A percentile compares a stretch with the other conserved stretches of the same genome.
These are phyloP conservation scores for Vimba vimba DNA, from an alignment of 2,113 vertebrate species.

Conservation along the genomic window DNA sequence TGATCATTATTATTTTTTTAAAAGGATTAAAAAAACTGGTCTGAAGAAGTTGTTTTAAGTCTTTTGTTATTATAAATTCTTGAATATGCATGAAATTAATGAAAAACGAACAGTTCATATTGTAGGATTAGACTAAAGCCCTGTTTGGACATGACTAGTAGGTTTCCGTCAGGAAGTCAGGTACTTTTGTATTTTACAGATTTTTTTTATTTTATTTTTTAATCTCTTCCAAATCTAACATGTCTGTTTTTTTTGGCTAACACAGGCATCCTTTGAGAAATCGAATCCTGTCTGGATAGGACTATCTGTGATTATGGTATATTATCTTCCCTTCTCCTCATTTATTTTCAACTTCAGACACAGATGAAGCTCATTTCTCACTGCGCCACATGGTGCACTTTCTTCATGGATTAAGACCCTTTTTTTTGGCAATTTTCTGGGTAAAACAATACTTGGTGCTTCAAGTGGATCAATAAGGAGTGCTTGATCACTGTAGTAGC, in stretches of 20 bases:
- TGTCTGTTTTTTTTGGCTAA: not conserved
- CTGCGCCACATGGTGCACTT: not conserved
- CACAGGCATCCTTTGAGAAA: not conserved
- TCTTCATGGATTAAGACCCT: not conserved
- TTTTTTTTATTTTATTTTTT: not conserved
- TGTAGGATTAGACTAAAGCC: slow-evolving; percentile 20
- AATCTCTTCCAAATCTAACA: not conserved
- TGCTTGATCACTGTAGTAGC: not conserved
- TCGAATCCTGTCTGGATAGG: not conserved
- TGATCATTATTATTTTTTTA: not conserved
- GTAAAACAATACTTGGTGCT: not conserved
- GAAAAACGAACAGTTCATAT: slow-evolving; percentile 5
- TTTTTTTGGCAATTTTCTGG: not conserved
- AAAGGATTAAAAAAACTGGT: not conserved
- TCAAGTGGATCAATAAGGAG: not conserved
- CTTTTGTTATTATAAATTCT: not conserved
- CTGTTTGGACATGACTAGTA: not conserved
- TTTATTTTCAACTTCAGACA: not conserved
- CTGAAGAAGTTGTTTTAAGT: not conserved
- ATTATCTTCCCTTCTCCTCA: not conserved
- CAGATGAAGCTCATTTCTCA: not conserved
- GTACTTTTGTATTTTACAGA: not conserved
- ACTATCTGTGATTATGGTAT: slow-evolving; percentile 3
- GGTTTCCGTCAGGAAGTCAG: not conserved
- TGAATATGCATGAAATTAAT: not conserved